Conservation (phyloP, 2,888 invertebrate genomes). For the Sympetrum striolatum region DNA sequence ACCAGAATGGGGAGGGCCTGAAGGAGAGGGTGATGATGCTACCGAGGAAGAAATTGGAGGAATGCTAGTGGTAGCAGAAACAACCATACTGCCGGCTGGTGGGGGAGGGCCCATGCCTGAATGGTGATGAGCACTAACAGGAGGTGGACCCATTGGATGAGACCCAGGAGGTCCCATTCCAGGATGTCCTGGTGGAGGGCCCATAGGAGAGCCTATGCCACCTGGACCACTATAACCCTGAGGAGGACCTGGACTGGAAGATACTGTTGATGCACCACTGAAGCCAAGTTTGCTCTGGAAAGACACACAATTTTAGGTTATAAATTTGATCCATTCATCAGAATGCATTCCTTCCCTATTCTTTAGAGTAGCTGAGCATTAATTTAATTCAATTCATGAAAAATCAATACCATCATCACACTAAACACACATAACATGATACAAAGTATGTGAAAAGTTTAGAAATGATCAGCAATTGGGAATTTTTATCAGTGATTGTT, state of each 20-base stretch:
- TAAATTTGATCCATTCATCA: neutral
- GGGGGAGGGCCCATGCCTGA: conserved; percentile 64
- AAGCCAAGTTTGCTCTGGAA: conserved; percentile 74
- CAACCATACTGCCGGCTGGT: conserved; percentile 55
- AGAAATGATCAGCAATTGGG: too few species aligned
- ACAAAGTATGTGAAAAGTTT: too few species aligned
- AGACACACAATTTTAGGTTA: conserved; percentile 45
- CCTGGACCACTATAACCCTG: conserved; percentile 63
- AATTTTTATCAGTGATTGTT: too few species aligned
- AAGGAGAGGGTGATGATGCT: conserved; percentile 8
- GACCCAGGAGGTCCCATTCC: conserved; percentile 48
- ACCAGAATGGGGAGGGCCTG: conserved; percentile 15
- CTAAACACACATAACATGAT: too few species aligned
- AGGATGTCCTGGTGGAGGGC: conserved; percentile 47
- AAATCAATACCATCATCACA: too few species aligned
- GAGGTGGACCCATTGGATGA: conserved; percentile 20
- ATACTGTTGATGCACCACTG: conserved; percentile 55
- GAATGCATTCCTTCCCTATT: neutral
- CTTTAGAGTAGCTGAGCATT: too few species aligned
- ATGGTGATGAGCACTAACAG: conserved; percentile 48
- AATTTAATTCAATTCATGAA: too few species aligned
- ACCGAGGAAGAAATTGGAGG: conserved; percentile 48
- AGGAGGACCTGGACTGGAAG: conserved; percentile 60
- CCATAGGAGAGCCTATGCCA: conserved; percentile 51
- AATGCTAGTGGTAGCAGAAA: conserved; percentile 58